Evolutionary conservation across 2,113 vertebrate species (phyloP), one percentile per base, ranked within the genome.

Genomic region (Hymenochirus boettgeri): DNA sequence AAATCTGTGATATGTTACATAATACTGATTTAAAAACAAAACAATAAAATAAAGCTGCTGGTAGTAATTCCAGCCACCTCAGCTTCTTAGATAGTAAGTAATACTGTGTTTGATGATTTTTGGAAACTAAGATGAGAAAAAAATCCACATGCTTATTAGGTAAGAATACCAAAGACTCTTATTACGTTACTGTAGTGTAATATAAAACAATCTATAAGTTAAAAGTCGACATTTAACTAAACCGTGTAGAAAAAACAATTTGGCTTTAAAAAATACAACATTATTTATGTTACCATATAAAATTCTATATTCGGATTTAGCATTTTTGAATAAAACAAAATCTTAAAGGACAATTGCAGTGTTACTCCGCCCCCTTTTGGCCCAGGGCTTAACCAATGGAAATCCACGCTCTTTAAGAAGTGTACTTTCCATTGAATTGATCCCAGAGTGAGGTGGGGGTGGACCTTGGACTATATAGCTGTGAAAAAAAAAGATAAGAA

Each of bases 1-100:
- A 90, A 88, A 87, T 90, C 86, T 90, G 87, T 67, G 86, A 85
- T 89, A 88, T 90, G 85, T 86, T 89, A 89, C 79, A 88, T 85
- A 88, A 89, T 86, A 88, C 84, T 89, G 86, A 87, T 83, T 31
- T n/a, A 42, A 42, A 42, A 42, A 15, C 39, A 42, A 42, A 42
- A 42, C 39, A 81, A 58, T 80, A 50, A 29, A 48, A 22, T 42
- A 5, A 42, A 24, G 53, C 78, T 71, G 79, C 17, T 29, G 67
- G 77, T 82, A 80, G 81, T 37, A 76, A 79, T 71, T 79, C 81
- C 71, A 85, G 82, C 80, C 80, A 79, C 84, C 79, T 82, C 75
- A 1, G 70, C 58, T 67, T 55, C 47, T 39, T 35, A 35, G 70
- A 55, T 29, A 78, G 60, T 46, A n/a, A 74, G 79, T 33, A 74